These are phyloP conservation scores for Ahaetulla prasina DNA, from an alignment of 2,113 vertebrate genomes.

Conservation along the genomic window DNA sequence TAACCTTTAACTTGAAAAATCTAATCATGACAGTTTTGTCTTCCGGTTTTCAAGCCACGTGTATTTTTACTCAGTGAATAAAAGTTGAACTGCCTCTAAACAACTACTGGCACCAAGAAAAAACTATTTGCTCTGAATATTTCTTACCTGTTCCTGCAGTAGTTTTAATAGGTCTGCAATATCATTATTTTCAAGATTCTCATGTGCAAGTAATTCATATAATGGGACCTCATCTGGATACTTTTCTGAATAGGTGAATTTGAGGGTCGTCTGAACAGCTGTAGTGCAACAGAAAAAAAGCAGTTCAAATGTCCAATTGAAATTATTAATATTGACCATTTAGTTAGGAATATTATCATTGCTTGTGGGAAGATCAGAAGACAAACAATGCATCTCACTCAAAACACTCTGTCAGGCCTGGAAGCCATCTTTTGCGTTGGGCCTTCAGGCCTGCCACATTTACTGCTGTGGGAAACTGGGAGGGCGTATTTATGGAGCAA, in stretches of 20 bases:
- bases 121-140: background rate
- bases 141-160: conserved; percentile 85
- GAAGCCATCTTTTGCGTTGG: too few species aligned
- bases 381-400: background rate
- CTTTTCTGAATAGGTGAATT: conserved; percentile 93
- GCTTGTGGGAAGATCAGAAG: background rate
- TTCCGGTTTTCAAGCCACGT: background rate
- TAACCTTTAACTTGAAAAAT: background rate
- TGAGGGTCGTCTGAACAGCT: conserved; percentile 88
- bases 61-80: background rate
- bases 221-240: conserved; percentile 92
- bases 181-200: conserved; percentile 89
- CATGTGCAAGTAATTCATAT: conserved; percentile 89
- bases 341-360: background rate
- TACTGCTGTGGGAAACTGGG: too few species aligned
- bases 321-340: background rate
- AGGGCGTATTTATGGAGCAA: too few species aligned
- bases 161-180: conserved; percentile 78
- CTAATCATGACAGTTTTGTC: background rate
- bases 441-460: too few species aligned
- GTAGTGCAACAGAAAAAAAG: conserved; percentile 50
- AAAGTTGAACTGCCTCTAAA: background rate
- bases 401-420: background rate
- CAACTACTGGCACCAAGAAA: background rate
- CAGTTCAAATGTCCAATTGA: background rate